Base-by-base conservation (phyloP, 2,797 vertebrate genomes). In the Crocodylus rhombifer region DNA sequence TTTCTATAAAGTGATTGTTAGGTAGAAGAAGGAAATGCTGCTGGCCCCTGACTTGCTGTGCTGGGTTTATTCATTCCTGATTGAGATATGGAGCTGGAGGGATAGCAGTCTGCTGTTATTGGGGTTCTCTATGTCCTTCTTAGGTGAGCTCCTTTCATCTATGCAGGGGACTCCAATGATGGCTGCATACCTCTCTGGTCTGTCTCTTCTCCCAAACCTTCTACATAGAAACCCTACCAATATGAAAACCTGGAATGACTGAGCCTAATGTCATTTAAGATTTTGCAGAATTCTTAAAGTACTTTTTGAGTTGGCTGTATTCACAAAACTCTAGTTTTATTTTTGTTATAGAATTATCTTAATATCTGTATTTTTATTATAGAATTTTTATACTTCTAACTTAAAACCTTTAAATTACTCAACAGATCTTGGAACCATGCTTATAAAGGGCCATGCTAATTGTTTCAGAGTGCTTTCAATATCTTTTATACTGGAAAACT, bases 11-110 rank as follows among this genome's bases (percentile, higher is more conserved):
- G 23, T 14, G 42, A 7, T 42, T 30, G 17, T 17, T 23, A 15
- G 69, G 21, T 13, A 1, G 16, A 15, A 60, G 21, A 28, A 4
- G 42, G n/a, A 11, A 23, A 1, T 1, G 26, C 6, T 51, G 15
- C 12, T n/a, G 25, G 1, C 63, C 33, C 18, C 56, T 5, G 30
- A 5, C 14, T 23, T 1, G 20, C 75, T 57, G 58, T 0, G 42
- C 84, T 83, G 7, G 17, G 2, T 30, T 58, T 77, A 36, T 42
- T 77, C 30, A 4, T 9, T 1, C 28, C 63, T 55, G 33, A 5
- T 55, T 58, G 23, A 76, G 36, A 36, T 74, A 30, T 7, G 65
- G n/a, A 58, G 23, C 33, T 23, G 21, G 67, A 71, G 21, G 65
- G n/a, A 21, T 33, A 67, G 17, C 30, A 67, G 67, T 71, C 33